Evolutionary conservation across 2,888 invertebrate species (phyloP).

Genomic region (Lepidochrysops patricia): DNA sequence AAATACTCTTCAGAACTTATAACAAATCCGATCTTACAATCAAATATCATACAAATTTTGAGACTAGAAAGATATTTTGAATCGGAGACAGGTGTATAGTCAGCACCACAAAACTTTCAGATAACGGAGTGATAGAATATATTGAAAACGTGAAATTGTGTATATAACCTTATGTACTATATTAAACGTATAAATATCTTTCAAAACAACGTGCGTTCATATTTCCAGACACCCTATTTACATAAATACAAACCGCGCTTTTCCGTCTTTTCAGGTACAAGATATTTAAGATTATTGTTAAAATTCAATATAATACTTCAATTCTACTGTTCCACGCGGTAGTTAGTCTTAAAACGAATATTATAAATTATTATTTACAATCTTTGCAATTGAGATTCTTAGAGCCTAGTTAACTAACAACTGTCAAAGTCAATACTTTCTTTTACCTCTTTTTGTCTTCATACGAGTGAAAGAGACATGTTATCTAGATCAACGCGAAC

Average conservation of each 20-base stretch:
- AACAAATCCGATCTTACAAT: constrained; percentile 51
- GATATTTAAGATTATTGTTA: constrained; percentile 7
- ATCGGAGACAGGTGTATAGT: constrained; percentile 41
- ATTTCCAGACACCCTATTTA: constrained; percentile 15
- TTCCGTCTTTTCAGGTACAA: constrained; percentile 11
- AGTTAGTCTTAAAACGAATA: constrained; percentile 39
- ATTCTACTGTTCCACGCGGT: constrained; percentile 29
- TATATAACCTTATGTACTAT: constrained; percentile 14
- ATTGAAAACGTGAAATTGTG: not conserved
- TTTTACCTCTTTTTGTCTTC: not conserved
- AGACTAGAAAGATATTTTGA: constrained; percentile 68
- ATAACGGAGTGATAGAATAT: constrained; percentile 2
- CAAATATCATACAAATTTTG: constrained; percentile 53
- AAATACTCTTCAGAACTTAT: constrained; percentile 58
- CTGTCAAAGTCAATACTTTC: not conserved
- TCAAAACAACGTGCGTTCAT: constrained; percentile 13
- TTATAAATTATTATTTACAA: constrained; percentile 63
- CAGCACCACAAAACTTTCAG: constrained; percentile 19
- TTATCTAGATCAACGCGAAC: not conserved
- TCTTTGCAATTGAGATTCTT: constrained; percentile 29
- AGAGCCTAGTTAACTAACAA: constrained; percentile 29
- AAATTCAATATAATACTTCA: not conserved
- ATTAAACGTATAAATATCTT: constrained; percentile 12
- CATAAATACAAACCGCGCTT: not conserved
- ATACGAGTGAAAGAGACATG: not conserved